Percentiles rank a stretch among this genome's conserved stretches.
Evolutionary conservation across 1,140 invertebrate genomes (phyloP).

Genomic region (Telenomus remus): DNA sequence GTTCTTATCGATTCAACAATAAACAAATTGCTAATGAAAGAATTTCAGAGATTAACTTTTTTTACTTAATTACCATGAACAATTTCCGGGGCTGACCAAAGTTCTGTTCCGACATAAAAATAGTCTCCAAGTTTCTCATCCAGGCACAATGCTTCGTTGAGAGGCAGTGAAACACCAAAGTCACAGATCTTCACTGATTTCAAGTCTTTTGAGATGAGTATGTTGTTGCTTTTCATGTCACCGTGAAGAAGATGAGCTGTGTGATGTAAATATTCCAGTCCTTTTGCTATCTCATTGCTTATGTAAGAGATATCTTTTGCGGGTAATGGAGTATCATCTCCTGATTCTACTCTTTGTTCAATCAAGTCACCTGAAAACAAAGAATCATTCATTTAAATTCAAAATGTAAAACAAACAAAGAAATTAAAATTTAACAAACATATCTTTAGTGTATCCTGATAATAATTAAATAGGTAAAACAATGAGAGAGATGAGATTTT

Average conservation of each 20-base stretch:
- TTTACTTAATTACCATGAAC: conserved; percentile 71
- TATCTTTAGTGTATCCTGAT: neutral
- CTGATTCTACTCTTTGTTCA: conserved; percentile 80
- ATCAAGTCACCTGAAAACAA: conserved; percentile 78
- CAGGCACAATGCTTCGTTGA: conserved; percentile 80
- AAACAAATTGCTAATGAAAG: too few species aligned
- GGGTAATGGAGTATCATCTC: conserved; percentile 76
- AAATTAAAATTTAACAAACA: neutral
- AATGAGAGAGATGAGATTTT: neutral
- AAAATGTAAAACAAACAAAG: conserved; percentile 9
- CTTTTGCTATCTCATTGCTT: conserved; percentile 81
- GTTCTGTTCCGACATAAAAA: conserved; percentile 80
- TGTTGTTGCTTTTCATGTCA: conserved; percentile 90
- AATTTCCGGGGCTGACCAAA: conserved; percentile 87
- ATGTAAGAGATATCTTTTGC: conserved; percentile 81
- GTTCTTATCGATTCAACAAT: too few species aligned
- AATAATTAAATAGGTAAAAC: neutral
- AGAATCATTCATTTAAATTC: too few species aligned
- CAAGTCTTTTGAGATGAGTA: conserved; percentile 85
- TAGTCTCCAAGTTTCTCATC: conserved; percentile 77
- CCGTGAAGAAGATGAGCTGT: conserved; percentile 84
- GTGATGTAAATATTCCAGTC: conserved; percentile 86
- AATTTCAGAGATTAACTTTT: too few species aligned
- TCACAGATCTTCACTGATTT: conserved; percentile 87
- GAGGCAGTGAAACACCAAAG: conserved; percentile 86